Conservation (phyloP, 2,113 vertebrate species). For the Tinamus guttatus region DNA sequence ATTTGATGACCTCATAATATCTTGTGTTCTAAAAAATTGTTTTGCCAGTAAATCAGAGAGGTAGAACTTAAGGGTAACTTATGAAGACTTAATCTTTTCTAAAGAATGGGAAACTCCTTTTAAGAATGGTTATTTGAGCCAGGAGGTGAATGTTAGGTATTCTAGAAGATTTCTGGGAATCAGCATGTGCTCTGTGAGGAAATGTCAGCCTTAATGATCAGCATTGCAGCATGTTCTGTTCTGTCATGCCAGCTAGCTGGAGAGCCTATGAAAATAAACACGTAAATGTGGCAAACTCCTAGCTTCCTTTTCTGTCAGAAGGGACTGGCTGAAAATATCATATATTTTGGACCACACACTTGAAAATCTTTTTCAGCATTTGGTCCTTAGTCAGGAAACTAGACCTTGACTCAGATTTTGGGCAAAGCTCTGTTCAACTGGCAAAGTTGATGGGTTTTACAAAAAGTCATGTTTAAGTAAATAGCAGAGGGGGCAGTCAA, state of each 20-base stretch:
- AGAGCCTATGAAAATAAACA: not conserved
- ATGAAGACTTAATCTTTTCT: not conserved
- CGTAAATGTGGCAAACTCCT: not conserved
- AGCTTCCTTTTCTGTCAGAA: not conserved
- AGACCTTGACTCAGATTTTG: not conserved
- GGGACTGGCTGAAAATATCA: not conserved
- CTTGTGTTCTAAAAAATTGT: not conserved
- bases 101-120: not conserved
- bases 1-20: not conserved
- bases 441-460: not conserved
- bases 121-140: not conserved
- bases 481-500: not conserved
- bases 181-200: not conserved
- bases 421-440: not conserved
- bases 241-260: not conserved
- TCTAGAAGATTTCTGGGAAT: not conserved
- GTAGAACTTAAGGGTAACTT: not conserved
- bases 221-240: rapidly evolving
- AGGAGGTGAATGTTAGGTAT: not conserved
- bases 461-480: not conserved
- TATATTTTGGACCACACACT: not conserved
- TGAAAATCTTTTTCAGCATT: conserved; percentile 29
- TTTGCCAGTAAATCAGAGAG: not conserved
- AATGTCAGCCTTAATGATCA: rapidly evolving
- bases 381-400: not conserved